Base-by-base conservation (phyloP, 2,113 vertebrate species). In the Spilogale gracilis region DNA sequence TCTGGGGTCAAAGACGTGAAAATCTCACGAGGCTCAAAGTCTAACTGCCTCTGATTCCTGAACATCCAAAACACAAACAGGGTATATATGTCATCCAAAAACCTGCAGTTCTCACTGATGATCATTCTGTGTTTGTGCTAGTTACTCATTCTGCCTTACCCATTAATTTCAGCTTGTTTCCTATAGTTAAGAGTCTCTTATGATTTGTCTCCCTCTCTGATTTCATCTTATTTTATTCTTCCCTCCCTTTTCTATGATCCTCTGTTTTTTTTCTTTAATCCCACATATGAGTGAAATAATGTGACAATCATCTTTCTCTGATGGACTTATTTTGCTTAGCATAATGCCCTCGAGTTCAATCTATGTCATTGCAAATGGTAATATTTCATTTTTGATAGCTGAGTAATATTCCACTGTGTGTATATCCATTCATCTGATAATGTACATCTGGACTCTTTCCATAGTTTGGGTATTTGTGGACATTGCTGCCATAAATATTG, bases 61-160 rank as follows among this genome's bases (percentile, higher is more conserved):
- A 63, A 18, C 30, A 4, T 52, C 84, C 56, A 4, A 56, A 18
- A 23, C 52, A 69, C 48, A 92, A 92, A 17, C 10, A 61, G 6
- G 5, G 48, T 12, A 3, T 82, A 56, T 7, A 25, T 10, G 38
- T 92, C 6, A 17, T 90, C 80, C 3, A 10, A 79, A 50, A 25
- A 18, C 48, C 1, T 1, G 0, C 1, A 6, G 1, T 0, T 5
- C 7, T 20, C 0, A 0, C 50, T 32, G 27, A 9, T 0, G 13
- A 56, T 58, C 48, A 17, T 74, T 48, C 23, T 74, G 12, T 30
- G 30, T 73, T 89, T 61, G 65, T 43, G 21, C 45, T 11, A 4
- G 43, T 43, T 30, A 27, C 61, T 93, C 23, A 17, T 60, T 65
- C 18, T n/a, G 23, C 11, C 12, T 54, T 32, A n/a, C 80, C 61